A percentile compares a stretch with the other conserved stretches of the same genome.
Evolutionary conservation across 2,888 invertebrate genomes (phyloP).

Genomic region (Nomada ruficornis): DNA sequence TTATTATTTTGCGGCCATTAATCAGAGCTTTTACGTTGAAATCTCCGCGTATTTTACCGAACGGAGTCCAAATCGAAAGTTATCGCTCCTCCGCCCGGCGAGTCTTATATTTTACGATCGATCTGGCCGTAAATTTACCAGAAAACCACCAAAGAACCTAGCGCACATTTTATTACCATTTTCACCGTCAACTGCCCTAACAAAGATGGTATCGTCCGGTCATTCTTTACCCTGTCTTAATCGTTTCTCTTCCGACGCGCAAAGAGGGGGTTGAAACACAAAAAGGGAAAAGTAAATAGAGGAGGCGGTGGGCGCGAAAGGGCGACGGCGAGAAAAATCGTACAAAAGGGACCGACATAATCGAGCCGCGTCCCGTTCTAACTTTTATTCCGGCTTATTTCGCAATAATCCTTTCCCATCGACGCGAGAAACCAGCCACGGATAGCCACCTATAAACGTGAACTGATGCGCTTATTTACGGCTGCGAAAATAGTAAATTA

Average conservation of each 20-base stretch:
- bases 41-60: constrained; percentile 40
- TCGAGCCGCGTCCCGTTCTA: constrained; percentile 19
- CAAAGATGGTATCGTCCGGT: constrained; percentile 45
- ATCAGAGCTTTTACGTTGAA: constrained; percentile 5
- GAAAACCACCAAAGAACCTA: constrained; percentile 36
- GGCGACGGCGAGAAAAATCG: constrained; percentile 16
- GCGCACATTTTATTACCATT: constrained; percentile 49
- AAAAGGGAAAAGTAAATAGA: neutral
- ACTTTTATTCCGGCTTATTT: constrained; percentile 40
- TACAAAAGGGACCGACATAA: constrained; percentile 34
- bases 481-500: constrained; percentile 69
- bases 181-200: constrained; percentile 37
- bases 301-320: neutral
- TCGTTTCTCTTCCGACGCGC: constrained; percentile 6
- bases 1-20: neutral
- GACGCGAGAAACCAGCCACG: constrained; percentile 1
- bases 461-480: constrained; percentile 64
- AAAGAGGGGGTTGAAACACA: neutral
- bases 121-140: constrained; percentile 59
- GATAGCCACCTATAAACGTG: constrained; percentile 54
- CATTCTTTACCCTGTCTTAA: constrained; percentile 31
- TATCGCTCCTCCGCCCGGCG: constrained; percentile 25
- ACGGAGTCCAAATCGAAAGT: constrained; percentile 48
- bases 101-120: constrained; percentile 65
- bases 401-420: constrained; percentile 37